These are phyloP conservation scores for Frankliniella fusca DNA, from an alignment of 2,888 invertebrate genomes.

Conservation along the genomic window DNA sequence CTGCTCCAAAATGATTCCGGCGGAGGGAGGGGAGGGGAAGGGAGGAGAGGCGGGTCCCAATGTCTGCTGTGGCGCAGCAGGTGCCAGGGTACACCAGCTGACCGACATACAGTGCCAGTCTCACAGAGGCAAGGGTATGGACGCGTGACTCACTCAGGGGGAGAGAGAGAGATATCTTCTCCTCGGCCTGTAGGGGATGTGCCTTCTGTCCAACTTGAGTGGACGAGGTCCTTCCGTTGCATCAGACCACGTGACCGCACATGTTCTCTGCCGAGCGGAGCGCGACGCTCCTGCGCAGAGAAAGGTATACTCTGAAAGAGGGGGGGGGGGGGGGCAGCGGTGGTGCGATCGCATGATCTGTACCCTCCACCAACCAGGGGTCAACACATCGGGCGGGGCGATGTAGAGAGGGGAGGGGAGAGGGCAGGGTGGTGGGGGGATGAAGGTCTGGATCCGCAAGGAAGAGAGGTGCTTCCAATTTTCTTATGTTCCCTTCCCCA, in stretches of 20 bases:
- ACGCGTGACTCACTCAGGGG: background rate
- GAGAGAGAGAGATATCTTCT: background rate
- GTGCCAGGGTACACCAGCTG: background rate
- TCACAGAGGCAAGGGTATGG: too few relatives aligned
- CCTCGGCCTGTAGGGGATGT: too few relatives aligned
- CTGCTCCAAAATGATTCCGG: background rate
- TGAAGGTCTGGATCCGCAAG: background rate
- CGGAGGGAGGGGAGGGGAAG: background rate
- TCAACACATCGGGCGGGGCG: background rate
- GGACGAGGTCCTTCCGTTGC: too few relatives aligned
- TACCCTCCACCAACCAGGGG: constrained; percentile 1
- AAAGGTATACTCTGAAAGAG: background rate
- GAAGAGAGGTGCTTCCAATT: too few relatives aligned
- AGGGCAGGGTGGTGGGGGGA: background rate
- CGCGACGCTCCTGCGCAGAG: background rate
- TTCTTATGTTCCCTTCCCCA: background rate
- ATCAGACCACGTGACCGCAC: too few relatives aligned
- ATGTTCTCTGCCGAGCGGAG: background rate
- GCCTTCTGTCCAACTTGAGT: too few relatives aligned
- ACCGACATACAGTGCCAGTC: background rate
- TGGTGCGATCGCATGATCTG: background rate
- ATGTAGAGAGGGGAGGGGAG: background rate
- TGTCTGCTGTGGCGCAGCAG: background rate
- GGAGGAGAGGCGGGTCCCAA: too few relatives aligned
- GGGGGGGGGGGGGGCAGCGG: background rate